These are phyloP conservation scores for Ptiloglossa arizonensis DNA, from an alignment of 1,140 invertebrate species.

Conservation along the genomic window DNA sequence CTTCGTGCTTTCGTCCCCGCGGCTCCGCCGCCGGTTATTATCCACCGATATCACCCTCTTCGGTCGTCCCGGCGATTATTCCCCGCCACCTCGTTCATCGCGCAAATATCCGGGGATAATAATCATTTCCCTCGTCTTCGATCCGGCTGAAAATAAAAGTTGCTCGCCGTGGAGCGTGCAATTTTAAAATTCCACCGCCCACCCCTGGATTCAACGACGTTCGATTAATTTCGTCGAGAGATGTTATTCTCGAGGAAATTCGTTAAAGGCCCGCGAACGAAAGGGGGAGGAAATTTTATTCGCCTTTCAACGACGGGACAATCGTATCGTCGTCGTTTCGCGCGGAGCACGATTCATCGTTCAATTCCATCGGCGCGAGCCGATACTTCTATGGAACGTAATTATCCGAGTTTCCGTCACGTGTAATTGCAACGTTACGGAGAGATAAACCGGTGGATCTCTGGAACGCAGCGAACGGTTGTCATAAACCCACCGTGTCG, in stretches of 20 bases:
- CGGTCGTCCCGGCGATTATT: constrained; percentile 22
- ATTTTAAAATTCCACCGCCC: constrained; percentile 16
- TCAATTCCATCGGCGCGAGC: too few species aligned
- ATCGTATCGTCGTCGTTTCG: too few species aligned
- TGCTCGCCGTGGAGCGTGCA: constrained; percentile 6
- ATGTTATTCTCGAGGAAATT: constrained; percentile 15
- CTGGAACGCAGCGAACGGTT: too few species aligned
- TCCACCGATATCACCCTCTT: constrained; percentile 31
- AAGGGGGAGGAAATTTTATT: too few species aligned
- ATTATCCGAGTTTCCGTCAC: too few species aligned
- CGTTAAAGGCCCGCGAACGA: too few species aligned
- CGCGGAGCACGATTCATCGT: too few species aligned
- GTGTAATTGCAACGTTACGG: too few species aligned
- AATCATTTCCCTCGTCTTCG: neutral
- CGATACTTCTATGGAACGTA: too few species aligned
- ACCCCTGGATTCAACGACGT: constrained; percentile 15
- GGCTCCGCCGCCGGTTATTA: constrained; percentile 18
- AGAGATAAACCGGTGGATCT: too few species aligned
- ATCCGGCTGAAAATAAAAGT: constrained; percentile 22
- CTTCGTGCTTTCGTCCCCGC: neutral
- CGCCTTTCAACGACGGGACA: too few species aligned
- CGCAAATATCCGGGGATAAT: constrained; percentile 33
- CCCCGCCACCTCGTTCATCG: constrained; percentile 23
- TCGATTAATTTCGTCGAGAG: constrained; percentile 7
- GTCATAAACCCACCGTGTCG: too few species aligned